Evolutionary conservation across 2,797 vertebrate species (phyloP).

Genomic region (Chelon labrosus): DNA sequence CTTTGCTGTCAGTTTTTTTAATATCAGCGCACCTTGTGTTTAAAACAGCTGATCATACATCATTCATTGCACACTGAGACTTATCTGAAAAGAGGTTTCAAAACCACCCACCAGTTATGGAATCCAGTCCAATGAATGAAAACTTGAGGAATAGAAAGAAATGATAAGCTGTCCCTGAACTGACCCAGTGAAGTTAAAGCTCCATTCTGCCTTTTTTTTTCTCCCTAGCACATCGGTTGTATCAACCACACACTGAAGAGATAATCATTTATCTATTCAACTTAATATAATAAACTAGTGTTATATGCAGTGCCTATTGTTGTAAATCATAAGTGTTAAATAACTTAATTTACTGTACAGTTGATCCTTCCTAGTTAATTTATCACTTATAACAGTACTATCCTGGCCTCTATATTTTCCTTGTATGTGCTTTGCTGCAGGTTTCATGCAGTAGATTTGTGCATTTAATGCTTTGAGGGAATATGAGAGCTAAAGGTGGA

Average conservation of each 20-base stretch:
- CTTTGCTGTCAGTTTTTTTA: neutral
- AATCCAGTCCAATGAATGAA: constrained; percentile 23
- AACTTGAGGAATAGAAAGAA: constrained; percentile 18
- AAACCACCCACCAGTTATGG: constrained; percentile 31
- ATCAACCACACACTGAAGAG: constrained; percentile 3
- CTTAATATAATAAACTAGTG: neutral
- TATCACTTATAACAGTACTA: neutral
- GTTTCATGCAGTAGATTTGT: neutral
- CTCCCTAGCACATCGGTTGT: neutral
- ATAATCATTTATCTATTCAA: neutral
- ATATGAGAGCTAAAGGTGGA: constrained; percentile 69
- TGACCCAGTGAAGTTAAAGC: constrained; percentile 13
- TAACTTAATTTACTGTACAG: neutral
- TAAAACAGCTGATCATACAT: constrained; percentile 31
- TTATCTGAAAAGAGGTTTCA: constrained; percentile 32
- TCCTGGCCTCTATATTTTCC: neutral
- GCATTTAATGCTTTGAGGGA: constrained; percentile 39
- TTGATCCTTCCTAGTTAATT: neutral
- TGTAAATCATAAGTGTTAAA: constrained; percentile 6
- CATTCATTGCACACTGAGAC: constrained; percentile 27
- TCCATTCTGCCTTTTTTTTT: constrained; percentile 11
- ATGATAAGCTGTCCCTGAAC: constrained; percentile 29
- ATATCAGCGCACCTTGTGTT: constrained; percentile 16
- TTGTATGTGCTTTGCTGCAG: neutral
- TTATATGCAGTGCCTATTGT: neutral